These are phyloP conservation scores for Eupithecia inturbata DNA, from an alignment of 2,888 invertebrate genomes.

Conservation along the genomic window DNA sequence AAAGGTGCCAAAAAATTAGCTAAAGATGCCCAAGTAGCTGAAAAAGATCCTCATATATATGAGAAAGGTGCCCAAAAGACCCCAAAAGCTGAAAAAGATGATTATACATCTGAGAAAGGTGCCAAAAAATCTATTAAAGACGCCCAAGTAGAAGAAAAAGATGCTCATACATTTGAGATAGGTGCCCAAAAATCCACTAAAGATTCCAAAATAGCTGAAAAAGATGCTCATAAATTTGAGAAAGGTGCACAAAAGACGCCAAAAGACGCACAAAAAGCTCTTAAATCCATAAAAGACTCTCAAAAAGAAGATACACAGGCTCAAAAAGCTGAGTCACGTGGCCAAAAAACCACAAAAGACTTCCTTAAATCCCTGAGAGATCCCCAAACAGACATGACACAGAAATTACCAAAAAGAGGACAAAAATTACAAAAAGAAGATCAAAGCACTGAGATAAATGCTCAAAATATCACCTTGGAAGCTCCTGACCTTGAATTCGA, in stretches of 20 bases:
- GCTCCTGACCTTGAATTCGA: background rate
- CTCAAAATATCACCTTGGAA: background rate
- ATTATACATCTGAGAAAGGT: no score
- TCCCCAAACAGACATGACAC: no score
- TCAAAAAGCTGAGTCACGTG: constrained; percentile 43
- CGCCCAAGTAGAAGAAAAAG: background rate
- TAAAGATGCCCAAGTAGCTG: background rate
- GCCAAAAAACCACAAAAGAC: background rate
- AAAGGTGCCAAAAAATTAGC: background rate
- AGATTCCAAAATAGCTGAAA: background rate
- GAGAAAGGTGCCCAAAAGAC: constrained; percentile 10
- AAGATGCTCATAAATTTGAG: background rate
- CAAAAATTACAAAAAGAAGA: background rate
- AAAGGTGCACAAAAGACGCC: constrained; percentile 8
- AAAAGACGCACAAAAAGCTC: constrained; percentile 13
- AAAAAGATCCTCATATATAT: background rate
- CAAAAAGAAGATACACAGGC: constrained; percentile 25
- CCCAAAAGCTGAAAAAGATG: constrained; percentile 1
- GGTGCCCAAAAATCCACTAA: background rate
- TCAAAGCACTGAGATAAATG: background rate
- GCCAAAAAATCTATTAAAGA: no score
- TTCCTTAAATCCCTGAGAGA: background rate
- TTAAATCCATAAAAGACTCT: constrained; percentile 9
- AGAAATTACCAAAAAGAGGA: background rate
- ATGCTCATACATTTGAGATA: background rate